Evolutionary conservation across 2,797 vertebrate genomes (phyloP).

Genomic region (Acrocephalus scirpaceus): DNA sequence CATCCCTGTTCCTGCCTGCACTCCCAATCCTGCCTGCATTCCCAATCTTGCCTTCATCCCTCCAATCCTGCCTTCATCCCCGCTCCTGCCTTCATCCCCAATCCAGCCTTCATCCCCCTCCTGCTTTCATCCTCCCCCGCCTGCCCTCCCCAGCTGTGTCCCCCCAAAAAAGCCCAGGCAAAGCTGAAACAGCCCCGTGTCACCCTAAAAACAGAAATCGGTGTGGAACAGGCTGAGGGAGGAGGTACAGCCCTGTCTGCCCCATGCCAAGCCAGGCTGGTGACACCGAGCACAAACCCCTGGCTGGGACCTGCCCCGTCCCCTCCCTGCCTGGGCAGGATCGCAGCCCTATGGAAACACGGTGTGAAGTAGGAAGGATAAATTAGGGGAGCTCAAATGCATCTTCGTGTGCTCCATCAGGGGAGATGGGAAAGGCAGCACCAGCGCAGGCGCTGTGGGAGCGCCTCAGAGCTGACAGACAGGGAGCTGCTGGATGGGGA

Average conservation of each 20-base stretch:
- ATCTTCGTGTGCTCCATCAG: not conserved
- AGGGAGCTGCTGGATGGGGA: not conserved
- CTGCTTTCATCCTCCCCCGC: not conserved
- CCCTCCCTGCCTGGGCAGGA: not conserved
- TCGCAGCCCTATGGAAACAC: not conserved
- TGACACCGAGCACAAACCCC: accelerated
- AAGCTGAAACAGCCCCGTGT: accelerated
- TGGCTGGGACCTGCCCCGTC: not conserved
- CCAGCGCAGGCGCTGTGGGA: accelerated
- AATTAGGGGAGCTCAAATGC: slow-evolving; percentile 17
- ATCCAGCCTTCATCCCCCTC: too few relatives aligned
- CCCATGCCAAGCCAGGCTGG: accelerated
- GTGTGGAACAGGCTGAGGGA: not conserved
- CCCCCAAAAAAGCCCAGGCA: not conserved
- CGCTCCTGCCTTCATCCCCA: too few relatives aligned
- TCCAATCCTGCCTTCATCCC: too few relatives aligned
- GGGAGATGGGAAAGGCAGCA: not conserved
- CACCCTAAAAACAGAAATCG: not conserved
- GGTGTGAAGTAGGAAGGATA: not conserved
- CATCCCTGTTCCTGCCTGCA: too few relatives aligned
- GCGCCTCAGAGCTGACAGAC: not conserved
- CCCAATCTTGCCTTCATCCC: too few relatives aligned
- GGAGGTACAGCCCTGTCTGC: too few relatives aligned
- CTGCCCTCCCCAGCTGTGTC: accelerated
- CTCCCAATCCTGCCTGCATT: too few relatives aligned